Conservation (phyloP, 2,113 vertebrate genomes). For the Datnioides undecimradiatus region DNA sequence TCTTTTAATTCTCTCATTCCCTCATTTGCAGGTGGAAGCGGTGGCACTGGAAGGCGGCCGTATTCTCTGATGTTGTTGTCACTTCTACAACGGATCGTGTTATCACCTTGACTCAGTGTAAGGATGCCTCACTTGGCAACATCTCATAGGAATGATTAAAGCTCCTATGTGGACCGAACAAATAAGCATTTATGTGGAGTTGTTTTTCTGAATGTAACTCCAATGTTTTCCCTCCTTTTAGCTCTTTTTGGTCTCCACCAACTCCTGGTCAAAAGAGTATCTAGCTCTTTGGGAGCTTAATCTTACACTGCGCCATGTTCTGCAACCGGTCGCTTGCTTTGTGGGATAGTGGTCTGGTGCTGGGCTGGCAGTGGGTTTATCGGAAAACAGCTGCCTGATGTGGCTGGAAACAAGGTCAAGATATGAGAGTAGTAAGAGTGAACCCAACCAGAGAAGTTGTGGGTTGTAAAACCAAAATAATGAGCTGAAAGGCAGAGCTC, state of each 20-base stretch:
- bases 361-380: background rate
- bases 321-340: background rate
- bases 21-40: slow-evolving; percentile 50
- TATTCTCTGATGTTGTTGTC: slow-evolving; percentile 49
- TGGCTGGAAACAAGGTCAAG: background rate
- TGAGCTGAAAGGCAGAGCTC: background rate
- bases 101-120: slow-evolving; percentile 44
- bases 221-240: background rate
- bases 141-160: slow-evolving; percentile 42
- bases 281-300: background rate
- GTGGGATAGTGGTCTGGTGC: background rate
- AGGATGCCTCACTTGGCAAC: slow-evolving; percentile 13
- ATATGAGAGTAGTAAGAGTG: background rate
- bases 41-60: slow-evolving; percentile 10
- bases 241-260: background rate
- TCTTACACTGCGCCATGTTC: background rate
- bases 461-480: background rate
- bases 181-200: background rate
- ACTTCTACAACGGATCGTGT: slow-evolving; percentile 43
- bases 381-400: background rate
- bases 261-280: background rate
- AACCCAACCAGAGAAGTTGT: background rate
- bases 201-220: background rate
- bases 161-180: slow-evolving; percentile 8
- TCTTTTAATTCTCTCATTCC: slow-evolving; percentile 62